phyloP scores from a whole-genome alignment of 1,140 invertebrate species.

The Drosophila ercepeae region DNA sequence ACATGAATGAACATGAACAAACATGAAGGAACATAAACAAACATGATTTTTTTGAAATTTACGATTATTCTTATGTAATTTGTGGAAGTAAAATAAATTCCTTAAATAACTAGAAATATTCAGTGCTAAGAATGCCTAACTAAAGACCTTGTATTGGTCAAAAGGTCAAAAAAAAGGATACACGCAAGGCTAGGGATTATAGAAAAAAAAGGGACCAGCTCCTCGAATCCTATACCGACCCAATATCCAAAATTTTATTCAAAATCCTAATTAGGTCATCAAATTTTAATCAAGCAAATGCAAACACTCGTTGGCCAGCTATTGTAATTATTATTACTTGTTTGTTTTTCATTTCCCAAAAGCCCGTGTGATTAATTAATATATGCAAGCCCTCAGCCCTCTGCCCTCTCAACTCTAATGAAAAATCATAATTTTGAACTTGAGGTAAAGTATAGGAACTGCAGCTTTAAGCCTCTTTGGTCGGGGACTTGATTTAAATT shows the following conservation, averaged over 20 bases:
- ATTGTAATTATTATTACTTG: not conserved
- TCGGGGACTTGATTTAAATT: conserved; percentile 16
- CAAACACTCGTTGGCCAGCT: not conserved
- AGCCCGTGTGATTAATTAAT: not conserved
- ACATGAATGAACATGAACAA: no score
- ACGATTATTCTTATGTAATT: no score
- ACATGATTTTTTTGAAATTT: no score
- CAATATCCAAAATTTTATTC: not conserved
- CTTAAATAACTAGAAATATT: no score
- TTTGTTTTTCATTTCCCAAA: not conserved
- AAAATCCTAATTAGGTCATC: not conserved
- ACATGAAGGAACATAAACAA: no score
- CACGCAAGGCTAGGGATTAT: no score
- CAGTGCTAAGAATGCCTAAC: no score
- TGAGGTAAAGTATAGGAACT: not conserved
- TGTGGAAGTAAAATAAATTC: no score
- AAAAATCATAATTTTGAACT: conserved; percentile 29
- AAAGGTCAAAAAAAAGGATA: no score
- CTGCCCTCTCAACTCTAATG: not conserved
- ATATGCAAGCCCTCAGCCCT: not conserved
- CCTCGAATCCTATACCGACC: not conserved
- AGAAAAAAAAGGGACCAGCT: no score
- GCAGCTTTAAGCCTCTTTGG: conserved; percentile 10
- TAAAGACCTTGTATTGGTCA: no score
- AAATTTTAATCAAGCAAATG: not conserved